phyloP scores from a whole-genome alignment of 2,888 invertebrate genomes.

The Cephus spinipes region DNA sequence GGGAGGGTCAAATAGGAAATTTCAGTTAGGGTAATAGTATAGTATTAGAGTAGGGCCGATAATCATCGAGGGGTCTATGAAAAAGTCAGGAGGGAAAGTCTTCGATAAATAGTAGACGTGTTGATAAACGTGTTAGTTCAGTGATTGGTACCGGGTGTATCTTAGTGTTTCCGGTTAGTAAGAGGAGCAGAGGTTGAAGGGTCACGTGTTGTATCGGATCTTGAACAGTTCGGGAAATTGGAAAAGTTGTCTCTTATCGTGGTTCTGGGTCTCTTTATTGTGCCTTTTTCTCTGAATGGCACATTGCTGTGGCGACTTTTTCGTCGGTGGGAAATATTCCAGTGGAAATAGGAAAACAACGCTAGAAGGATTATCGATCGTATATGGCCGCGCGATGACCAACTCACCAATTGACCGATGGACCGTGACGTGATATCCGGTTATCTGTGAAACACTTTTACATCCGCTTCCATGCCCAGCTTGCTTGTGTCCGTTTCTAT shows the following conservation, averaged over 20 bases:
- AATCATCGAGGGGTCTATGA: neutral
- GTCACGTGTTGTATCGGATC: neutral
- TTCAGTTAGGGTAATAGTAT: neutral
- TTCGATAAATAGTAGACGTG: neutral
- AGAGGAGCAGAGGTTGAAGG: neutral
- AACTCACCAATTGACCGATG: slow-evolving; percentile 3
- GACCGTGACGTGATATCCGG: slow-evolving; percentile 6
- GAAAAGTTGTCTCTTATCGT: slow-evolving; percentile 36
- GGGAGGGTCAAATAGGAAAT: neutral
- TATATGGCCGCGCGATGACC: neutral
- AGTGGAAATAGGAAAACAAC: neutral
- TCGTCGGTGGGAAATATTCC: neutral
- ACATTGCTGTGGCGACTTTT: neutral
- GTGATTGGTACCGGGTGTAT: neutral
- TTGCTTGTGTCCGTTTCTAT: neutral
- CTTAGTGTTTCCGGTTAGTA: neutral
- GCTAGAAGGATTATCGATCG: slow-evolving; percentile 1
- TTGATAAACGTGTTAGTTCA: neutral
- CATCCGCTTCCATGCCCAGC: neutral
- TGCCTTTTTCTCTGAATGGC: neutral
- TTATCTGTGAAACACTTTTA: slow-evolving; percentile 4
- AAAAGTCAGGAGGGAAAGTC: neutral
- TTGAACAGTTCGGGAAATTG: slow-evolving; percentile 29
- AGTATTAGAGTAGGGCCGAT: neutral
- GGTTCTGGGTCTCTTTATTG: slow-evolving; percentile 2